Evolutionary conservation across 2,888 invertebrate species (phyloP).

Genomic region (Lycocerus yunnanus): DNA sequence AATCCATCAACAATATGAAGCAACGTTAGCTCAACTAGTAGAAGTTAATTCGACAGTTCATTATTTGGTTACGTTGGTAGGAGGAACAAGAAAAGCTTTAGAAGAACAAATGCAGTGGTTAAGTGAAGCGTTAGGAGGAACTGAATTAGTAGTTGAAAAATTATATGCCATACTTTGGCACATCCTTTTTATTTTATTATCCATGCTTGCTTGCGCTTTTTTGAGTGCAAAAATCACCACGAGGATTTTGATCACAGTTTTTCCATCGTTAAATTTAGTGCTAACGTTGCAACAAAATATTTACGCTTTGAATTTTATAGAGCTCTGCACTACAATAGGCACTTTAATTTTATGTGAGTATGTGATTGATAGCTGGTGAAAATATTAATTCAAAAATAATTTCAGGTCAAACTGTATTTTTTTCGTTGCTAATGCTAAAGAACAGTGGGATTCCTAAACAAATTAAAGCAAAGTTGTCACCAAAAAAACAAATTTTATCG

Average conservation of each 20-base stretch:
- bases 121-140: conserved; percentile 50
- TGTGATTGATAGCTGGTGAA: not conserved
- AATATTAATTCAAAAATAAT: not conserved
- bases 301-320: conserved; percentile 42
- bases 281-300: conserved; percentile 44
- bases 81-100: conserved; percentile 47
- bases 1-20: conserved; percentile 57
- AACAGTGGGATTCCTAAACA: conserved; percentile 3
- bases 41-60: conserved; percentile 61
- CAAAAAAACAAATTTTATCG: not conserved
- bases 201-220: conserved; percentile 53
- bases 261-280: conserved; percentile 50
- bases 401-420: conserved; percentile 38
- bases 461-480: not conserved
- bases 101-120: conserved; percentile 52
- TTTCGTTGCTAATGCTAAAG: conserved; percentile 17
- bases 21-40: conserved; percentile 57
- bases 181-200: conserved; percentile 45
- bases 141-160: conserved; percentile 50
- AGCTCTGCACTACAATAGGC: conserved; percentile 36
- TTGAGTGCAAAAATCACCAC: conserved; percentile 45
- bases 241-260: conserved; percentile 43
- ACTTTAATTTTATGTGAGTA: conserved; percentile 14
- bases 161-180: conserved; percentile 52
- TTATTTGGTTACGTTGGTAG: conserved; percentile 48